Conservation (phyloP, 1,140 invertebrate genomes). For the Popillia japonica region DNA sequence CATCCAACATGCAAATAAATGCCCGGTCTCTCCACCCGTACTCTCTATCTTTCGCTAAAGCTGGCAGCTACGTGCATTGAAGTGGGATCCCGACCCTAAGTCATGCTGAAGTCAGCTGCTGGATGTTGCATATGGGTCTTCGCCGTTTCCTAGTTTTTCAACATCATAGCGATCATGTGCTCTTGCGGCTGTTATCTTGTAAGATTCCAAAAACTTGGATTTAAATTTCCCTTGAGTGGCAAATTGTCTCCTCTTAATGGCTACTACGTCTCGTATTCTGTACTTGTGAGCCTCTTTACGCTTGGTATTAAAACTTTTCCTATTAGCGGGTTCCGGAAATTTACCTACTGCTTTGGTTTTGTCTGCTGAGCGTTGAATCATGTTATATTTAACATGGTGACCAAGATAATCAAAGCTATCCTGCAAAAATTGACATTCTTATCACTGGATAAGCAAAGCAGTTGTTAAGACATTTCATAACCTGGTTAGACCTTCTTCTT, state of each 20-base stretch:
- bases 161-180: neutral
- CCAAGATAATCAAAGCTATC: slow-evolving; percentile 44
- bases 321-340: slow-evolving; percentile 50
- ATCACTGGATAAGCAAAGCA: slow-evolving; percentile 56
- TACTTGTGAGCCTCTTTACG: neutral
- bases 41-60: too few relatives aligned
- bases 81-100: neutral
- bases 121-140: neutral
- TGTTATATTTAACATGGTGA: slow-evolving; percentile 42
- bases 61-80: too few relatives aligned
- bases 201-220: neutral
- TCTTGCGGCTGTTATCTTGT: neutral
- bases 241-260: neutral
- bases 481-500: slow-evolving; percentile 61
- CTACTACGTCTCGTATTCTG: neutral
- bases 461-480: neutral
- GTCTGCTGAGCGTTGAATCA: slow-evolving; percentile 47
- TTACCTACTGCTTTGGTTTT: too few relatives aligned
- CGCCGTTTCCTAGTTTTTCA: neutral
- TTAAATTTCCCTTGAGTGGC: neutral
- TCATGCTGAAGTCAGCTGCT: neutral
- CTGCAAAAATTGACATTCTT: slow-evolving; percentile 50
- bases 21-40: too few relatives aligned
- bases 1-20: too few relatives aligned
- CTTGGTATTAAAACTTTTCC: neutral